Conservation (phyloP, 2,888 invertebrate genomes). For the Ectropis crepuscularia region DNA sequence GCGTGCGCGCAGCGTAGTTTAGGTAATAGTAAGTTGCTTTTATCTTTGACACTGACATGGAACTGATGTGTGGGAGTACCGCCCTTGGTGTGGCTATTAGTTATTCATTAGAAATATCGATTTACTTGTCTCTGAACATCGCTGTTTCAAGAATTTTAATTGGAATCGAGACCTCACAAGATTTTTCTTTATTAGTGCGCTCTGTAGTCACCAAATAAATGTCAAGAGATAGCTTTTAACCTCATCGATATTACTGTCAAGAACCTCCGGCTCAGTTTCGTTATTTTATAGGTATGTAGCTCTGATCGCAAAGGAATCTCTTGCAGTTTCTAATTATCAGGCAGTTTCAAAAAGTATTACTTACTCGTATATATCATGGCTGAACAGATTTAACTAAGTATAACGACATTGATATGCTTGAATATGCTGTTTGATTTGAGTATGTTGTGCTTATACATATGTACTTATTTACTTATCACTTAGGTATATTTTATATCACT, state of each 20-base stretch:
- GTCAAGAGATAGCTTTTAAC: neutral
- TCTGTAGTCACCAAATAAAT: neutral
- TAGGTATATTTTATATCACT: too few relatives aligned
- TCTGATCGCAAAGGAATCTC: too few relatives aligned
- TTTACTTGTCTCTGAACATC: conserved; percentile 48
- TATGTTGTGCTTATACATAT: too few relatives aligned
- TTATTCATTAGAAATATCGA: conserved; percentile 50
- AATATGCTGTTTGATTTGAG: too few relatives aligned
- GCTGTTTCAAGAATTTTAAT: conserved; percentile 20
- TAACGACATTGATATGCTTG: too few relatives aligned
- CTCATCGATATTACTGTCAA: neutral
- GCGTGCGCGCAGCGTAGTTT: conserved; percentile 44
- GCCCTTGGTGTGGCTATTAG: conserved; percentile 57
- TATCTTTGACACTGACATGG: conserved; percentile 48
- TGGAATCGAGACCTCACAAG: conserved; percentile 14
- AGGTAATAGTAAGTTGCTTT: conserved; percentile 39
- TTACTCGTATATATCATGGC: too few relatives aligned
- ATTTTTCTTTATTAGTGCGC: neutral
- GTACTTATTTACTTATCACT: too few relatives aligned
- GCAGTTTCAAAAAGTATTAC: too few relatives aligned
- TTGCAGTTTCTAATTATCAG: too few relatives aligned
- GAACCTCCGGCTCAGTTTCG: too few relatives aligned
- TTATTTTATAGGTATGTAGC: too few relatives aligned
- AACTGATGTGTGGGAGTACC: conserved; percentile 54
- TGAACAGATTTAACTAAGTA: too few relatives aligned